These are phyloP conservation scores for Motacilla tschutschensis DNA, from an alignment of 2,113 vertebrate genomes.

Conservation along the genomic window DNA sequence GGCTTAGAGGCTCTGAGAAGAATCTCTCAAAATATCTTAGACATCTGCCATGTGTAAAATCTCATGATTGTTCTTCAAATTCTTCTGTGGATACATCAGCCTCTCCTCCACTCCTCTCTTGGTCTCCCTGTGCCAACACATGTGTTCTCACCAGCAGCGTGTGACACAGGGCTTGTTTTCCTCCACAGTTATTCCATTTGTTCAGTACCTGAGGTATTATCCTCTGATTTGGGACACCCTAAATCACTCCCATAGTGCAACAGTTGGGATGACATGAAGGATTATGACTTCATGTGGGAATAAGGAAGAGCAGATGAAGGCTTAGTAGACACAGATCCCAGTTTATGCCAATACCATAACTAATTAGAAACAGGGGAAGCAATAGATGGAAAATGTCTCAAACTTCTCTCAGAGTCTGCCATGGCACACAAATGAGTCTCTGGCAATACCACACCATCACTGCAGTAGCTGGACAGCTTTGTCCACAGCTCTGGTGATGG, in stretches of 20 bases:
- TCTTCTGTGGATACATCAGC: constrained; percentile 49
- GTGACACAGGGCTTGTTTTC: constrained; percentile 12
- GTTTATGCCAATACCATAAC: background rate
- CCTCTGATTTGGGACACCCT: background rate
- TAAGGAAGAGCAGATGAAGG: constrained; percentile 34
- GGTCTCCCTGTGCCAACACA: background rate
- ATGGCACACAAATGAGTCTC: background rate
- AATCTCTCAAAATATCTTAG: constrained; percentile 57
- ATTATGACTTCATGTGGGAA: background rate
- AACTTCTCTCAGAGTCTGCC: background rate
- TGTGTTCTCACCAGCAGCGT: background rate
- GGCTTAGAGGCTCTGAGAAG: constrained; percentile 42
- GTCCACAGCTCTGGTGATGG: background rate
- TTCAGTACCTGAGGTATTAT: constrained; percentile 34
- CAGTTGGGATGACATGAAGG: constrained; percentile 10
- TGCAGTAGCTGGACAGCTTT: background rate
- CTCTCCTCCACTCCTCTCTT: background rate
- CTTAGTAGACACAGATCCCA: background rate
- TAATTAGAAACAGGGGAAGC: constrained; percentile 29
- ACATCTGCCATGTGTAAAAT: constrained; percentile 61
- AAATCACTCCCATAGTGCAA: background rate
- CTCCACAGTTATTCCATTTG: background rate
- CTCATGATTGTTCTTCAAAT: constrained; percentile 48
- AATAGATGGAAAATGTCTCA: background rate
- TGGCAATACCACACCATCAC: background rate